Evolutionary conservation across 2,113 vertebrate species (phyloP).

Genomic region (Parus major): DNA sequence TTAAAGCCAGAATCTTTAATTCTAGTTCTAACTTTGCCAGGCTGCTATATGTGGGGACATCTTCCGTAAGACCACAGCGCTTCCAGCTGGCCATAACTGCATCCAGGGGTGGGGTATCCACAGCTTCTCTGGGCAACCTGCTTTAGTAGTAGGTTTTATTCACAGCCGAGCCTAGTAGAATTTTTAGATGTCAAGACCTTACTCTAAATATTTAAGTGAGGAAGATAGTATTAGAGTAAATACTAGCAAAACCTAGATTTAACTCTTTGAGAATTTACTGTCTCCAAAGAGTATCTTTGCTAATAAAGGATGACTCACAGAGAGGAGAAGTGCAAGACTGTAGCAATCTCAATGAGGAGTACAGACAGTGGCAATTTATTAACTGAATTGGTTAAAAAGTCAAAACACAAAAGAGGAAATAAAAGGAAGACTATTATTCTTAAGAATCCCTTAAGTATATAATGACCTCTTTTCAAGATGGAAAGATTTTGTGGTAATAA

Average conservation of each 20-base stretch:
- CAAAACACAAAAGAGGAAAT: background rate
- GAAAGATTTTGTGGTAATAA: background rate
- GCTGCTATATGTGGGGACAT: background rate
- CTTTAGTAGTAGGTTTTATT: background rate
- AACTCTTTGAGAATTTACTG: background rate
- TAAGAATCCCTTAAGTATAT: background rate
- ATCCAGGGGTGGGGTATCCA: background rate
- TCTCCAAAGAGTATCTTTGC: background rate
- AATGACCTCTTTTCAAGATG: background rate
- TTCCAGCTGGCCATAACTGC: accelerated
- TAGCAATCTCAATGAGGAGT: background rate
- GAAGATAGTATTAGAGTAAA: background rate
- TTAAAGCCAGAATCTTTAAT: background rate
- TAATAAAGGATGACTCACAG: background rate
- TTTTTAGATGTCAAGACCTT: background rate
- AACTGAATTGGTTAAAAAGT: background rate
- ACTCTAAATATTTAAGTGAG: background rate
- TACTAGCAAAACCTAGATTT: background rate
- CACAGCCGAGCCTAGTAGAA: background rate
- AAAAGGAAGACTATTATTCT: background rate
- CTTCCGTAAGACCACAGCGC: background rate
- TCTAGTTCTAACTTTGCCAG: background rate
- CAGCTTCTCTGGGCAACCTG: background rate
- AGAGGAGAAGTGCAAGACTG: background rate
- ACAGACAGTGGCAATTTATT: background rate